Evolutionary conservation across 2,797 vertebrate species (phyloP).

Genomic region (Xiphophorus birchmanni): DNA sequence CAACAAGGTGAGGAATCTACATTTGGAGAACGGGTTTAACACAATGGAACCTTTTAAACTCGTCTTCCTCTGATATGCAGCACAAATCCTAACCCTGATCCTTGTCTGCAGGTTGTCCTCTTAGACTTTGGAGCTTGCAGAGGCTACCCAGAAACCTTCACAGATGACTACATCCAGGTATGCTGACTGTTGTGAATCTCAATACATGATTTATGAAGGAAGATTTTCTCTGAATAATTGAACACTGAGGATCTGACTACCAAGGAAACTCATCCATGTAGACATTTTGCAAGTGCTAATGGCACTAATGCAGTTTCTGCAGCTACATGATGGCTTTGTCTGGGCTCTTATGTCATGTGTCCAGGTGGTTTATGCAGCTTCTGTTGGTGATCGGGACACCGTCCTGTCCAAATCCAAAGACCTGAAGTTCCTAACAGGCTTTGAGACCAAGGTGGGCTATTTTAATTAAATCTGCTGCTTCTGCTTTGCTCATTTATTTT

Average conservation of each 20-base stretch:
- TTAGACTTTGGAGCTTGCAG: constrained; percentile 91
- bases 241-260: background rate
- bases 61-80: background rate
- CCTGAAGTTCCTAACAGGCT: constrained; percentile 90
- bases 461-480: constrained; percentile 30
- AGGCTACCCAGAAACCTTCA: constrained; percentile 85
- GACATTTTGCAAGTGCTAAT: background rate
- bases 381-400: constrained; percentile 82
- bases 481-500: constrained; percentile 4
- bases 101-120: constrained; percentile 79
- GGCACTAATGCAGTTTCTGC: background rate
- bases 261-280: background rate
- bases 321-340: background rate
- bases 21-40: background rate
- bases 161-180: constrained; percentile 90
- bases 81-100: background rate
- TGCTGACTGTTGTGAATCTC: constrained; percentile 5
- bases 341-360: background rate
- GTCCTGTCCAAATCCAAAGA: constrained; percentile 90
- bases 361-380: constrained; percentile 89
- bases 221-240: constrained; percentile 39
- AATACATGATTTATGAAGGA: constrained; percentile 38
- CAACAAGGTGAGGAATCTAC: constrained; percentile 78
- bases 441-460: constrained; percentile 88
- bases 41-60: background rate